Evolutionary conservation across 2,113 vertebrate genomes (phyloP).

Genomic region (Sclerurus mexicanus): DNA sequence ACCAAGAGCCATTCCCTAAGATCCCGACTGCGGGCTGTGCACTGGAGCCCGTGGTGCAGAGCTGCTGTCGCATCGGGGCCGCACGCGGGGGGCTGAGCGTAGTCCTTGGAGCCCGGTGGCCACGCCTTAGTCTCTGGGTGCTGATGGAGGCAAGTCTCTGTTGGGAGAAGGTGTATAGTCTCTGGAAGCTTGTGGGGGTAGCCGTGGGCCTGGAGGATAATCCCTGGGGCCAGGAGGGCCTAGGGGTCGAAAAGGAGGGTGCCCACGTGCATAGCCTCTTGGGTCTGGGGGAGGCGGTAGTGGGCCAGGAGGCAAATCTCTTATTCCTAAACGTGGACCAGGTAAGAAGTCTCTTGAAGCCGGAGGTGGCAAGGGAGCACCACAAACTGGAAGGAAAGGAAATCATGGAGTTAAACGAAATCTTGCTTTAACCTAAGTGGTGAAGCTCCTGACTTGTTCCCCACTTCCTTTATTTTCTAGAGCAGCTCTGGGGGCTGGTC

Average conservation of each 20-base stretch:
- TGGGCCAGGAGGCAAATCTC: conserved; percentile 75
- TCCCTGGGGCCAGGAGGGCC: conserved; percentile 66
- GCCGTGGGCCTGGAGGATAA: conserved; percentile 67
- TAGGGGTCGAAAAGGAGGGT: conserved; percentile 56
- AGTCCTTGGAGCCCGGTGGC: conserved; percentile 32
- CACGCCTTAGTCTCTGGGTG: conserved; percentile 43
- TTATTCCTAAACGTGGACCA: conserved; percentile 56
- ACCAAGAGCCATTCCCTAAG: conserved; percentile 5
- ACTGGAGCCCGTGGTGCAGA: background rate
- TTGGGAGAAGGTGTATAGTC: conserved; percentile 58
- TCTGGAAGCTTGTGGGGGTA: conserved; percentile 62
- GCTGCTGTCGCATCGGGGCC: background rate
- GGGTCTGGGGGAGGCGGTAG: conserved; percentile 49
- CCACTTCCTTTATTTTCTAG: background rate
- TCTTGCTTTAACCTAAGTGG: background rate
- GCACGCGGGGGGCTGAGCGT: conserved; percentile 11
- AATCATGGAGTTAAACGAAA: background rate
- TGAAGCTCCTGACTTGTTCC: background rate
- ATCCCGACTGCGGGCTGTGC: background rate
- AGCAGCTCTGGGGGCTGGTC: background rate
- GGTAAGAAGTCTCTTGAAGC: conserved; percentile 72
- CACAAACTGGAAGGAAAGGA: conserved; percentile 57
- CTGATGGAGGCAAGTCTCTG: conserved; percentile 72
- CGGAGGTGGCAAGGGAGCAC: conserved; percentile 60
- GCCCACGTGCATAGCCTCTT: conserved; percentile 72